Base-by-base conservation (phyloP, 2,113 vertebrate genomes). In the Anhinga anhinga region DNA sequence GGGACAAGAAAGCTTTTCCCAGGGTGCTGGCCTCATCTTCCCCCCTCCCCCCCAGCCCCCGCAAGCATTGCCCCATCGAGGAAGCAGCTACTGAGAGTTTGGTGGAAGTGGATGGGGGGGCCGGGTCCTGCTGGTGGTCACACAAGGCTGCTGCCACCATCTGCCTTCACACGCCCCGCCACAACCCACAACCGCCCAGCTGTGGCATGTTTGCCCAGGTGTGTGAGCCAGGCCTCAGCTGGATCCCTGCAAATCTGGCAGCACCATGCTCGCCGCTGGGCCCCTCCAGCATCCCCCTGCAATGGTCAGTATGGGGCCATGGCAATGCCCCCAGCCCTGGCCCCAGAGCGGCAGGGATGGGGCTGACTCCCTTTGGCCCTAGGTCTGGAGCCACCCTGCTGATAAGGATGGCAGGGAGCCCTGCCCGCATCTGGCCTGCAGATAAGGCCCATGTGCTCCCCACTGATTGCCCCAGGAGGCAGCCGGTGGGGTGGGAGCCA, bases 181-280 rank as follows among this genome's bases (percentile, higher is more conserved):
- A 20, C 42, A 52, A 12, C 21, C 49, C 82, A 77, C 38, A 73
- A 7, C 53, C 10, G 0, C 20, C 44, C 20, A 45, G 59, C 44
- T 45, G 44, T 45, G 44, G 44, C 17, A 7, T 45, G 44, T 45
- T 45, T 45, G 44, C 16, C 44, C 44, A 45, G 44, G 44, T 45
- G 44, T 45, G 44, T 45, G 44, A 45, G 17, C 44, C 44, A 18
- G 3, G 55, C 55, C 49, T 71, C 7, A 0, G 16, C 55, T 38
- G 38, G 32, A 50, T 6, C n/a, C 9, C 36, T 77, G 67, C 11
- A 29, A 81, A 78, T 30, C 42, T 5, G 1, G 23, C 65, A n/a
- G 1, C 0, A 0, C 13, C 36, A n/a, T 4, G 2, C 23, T 50
- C 6, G 0, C 17, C 44, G 18, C 23, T 1, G 3, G 42, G 14